Conservation (phyloP, 2,113 vertebrate species). For the Theristicus caerulescens region DNA sequence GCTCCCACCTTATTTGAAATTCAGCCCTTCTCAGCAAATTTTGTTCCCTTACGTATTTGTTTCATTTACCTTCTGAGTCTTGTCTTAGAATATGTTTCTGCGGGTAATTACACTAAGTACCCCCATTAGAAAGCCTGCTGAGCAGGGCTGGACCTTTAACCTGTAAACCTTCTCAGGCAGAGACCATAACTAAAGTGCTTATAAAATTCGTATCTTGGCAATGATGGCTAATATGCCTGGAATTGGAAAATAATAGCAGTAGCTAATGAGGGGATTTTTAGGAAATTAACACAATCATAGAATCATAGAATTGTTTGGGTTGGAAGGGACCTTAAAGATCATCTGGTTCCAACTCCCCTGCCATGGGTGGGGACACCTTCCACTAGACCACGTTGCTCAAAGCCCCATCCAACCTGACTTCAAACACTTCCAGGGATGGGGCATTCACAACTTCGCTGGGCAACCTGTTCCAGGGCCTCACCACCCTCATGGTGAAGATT, state of each 20-base stretch:
- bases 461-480: too few relatives aligned
- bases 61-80: background rate
- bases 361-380: too few relatives aligned
- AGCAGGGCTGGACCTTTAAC: slow-evolving; percentile 18
- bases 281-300: background rate
- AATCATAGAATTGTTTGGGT: too few relatives aligned
- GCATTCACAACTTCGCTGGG: too few relatives aligned
- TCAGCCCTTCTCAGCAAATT: background rate
- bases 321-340: too few relatives aligned
- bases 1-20: background rate
- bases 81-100: background rate
- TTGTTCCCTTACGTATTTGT: background rate
- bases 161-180: background rate
- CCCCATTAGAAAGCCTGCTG: background rate
- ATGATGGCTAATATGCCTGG: background rate
- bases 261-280: background rate
- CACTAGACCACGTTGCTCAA: too few relatives aligned
- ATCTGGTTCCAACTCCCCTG: too few relatives aligned
- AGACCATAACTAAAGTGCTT: background rate
- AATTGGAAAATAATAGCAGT: slow-evolving; percentile 8
- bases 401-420: too few relatives aligned
- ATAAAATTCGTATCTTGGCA: background rate
- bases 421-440: too few relatives aligned
- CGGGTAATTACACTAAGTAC: background rate
- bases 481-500: too few relatives aligned